Evolutionary conservation across 2,888 invertebrate species (phyloP).

Genomic region (Microdon myrmicae): DNA sequence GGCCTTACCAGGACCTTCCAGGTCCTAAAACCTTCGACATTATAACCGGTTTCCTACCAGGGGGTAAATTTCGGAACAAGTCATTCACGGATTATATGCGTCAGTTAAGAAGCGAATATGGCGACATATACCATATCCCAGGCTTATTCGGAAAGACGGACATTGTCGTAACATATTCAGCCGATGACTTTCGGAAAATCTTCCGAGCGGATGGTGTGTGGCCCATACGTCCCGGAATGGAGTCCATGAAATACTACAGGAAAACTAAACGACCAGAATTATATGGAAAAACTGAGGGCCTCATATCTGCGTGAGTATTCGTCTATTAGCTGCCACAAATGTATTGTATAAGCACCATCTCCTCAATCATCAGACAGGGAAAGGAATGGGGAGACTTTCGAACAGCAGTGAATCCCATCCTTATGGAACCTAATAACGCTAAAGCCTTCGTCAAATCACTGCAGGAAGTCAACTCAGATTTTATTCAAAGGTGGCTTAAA

Average conservation of each 20-base stretch:
- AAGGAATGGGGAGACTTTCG: constrained; percentile 75
- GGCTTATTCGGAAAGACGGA: constrained; percentile 60
- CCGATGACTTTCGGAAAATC: constrained; percentile 68
- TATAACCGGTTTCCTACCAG: constrained; percentile 56
- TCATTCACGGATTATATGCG: constrained; percentile 53
- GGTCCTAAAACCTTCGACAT: constrained; percentile 57
- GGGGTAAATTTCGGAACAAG: constrained; percentile 54
- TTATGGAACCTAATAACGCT: constrained; percentile 73
- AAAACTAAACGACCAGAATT: constrained; percentile 53
- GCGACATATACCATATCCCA: constrained; percentile 64
- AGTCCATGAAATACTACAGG: constrained; percentile 64
- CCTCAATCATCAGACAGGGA: constrained; percentile 74
- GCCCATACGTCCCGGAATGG: constrained; percentile 65
- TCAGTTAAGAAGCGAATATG: constrained; percentile 58
- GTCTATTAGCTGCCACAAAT: not conserved
- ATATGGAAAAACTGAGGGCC: constrained; percentile 47
- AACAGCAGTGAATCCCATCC: constrained; percentile 74
- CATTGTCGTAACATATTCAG: constrained; percentile 67
- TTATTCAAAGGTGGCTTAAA: constrained; percentile 58
- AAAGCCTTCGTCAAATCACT: constrained; percentile 69
- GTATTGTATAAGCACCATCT: constrained; percentile 37
- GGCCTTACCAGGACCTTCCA: constrained; percentile 56
- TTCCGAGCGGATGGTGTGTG: constrained; percentile 67
- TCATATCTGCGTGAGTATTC: constrained; percentile 41
- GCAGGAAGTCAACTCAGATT: constrained; percentile 68